phyloP scores from a whole-genome alignment of 2,113 vertebrate genomes.

The Syngnathus floridae region DNA sequence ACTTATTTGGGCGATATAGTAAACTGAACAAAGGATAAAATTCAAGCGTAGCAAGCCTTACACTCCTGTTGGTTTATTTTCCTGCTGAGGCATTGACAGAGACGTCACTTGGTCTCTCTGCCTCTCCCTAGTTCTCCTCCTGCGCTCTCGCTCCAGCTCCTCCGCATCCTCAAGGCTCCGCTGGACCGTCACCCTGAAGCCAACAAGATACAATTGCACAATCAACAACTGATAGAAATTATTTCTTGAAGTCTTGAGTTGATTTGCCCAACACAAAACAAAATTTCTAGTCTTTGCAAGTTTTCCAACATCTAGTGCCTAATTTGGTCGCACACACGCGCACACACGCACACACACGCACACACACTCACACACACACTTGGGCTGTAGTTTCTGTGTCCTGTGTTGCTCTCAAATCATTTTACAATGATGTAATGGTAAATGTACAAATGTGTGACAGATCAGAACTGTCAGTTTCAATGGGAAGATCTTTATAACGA shows the following conservation, averaged over 20 bases:
- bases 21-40: not conserved
- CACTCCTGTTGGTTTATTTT: not conserved
- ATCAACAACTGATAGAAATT: not conserved
- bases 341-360: no score
- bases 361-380: no score
- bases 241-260: not conserved
- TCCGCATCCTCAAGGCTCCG: conserved; percentile 84
- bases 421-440: no score
- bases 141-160: conserved; percentile 76
- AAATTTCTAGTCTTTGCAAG: no score
- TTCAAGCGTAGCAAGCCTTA: not conserved
- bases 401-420: no score
- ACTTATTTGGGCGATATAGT: not conserved
- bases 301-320: no score
- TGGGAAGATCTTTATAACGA: conserved; percentile 29
- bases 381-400: no score
- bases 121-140: conserved; percentile 68
- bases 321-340: no score
- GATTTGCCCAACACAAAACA: no score
- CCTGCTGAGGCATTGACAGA: conserved; percentile 17
- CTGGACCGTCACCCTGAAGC: conserved; percentile 78
- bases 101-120: conserved; percentile 33
- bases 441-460: not conserved
- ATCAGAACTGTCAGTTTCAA: conserved; percentile 3
- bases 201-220: not conserved